A percentile compares a stretch with the other conserved stretches of the same genome.
Evolutionary conservation across 1,140 invertebrate genomes (phyloP).

Genomic region (Globodera ellingtonae): DNA sequence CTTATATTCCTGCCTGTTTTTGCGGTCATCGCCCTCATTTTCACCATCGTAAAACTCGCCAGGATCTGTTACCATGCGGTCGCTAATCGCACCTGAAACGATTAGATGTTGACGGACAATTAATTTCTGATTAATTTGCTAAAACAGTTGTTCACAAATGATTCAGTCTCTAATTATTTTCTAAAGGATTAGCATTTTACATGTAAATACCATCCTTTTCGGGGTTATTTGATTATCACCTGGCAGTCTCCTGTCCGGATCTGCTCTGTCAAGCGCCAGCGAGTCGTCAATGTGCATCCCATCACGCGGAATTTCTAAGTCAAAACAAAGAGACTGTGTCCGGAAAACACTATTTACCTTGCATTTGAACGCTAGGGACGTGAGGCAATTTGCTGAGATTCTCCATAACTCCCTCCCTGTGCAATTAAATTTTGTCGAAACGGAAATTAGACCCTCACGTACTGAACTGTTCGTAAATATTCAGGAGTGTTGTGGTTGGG

Average conservation of each 20-base stretch:
- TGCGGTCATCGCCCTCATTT: conserved; percentile 51
- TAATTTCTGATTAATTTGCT: conserved; percentile 22
- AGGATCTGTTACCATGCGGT: conserved; percentile 90
- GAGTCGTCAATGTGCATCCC: conserved; percentile 68
- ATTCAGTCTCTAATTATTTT: background rate
- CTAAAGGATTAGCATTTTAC: conserved; percentile 18
- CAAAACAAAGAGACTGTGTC: conserved; percentile 7
- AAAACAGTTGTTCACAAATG: conserved; percentile 16
- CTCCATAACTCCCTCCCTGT: conserved; percentile 94
- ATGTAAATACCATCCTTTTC: no score
- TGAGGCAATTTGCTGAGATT: conserved; percentile 95
- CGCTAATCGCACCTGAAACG: conserved; percentile 77
- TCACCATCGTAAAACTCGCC: conserved; percentile 97
- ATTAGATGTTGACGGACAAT: background rate
- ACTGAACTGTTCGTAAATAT: conserved; percentile 77
- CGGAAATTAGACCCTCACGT: conserved; percentile 5
- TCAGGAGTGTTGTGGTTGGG: conserved; percentile 96
- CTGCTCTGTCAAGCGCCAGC: conserved; percentile 42
- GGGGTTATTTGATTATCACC: conserved; percentile 42
- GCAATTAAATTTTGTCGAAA: conserved; percentile 30
- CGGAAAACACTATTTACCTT: conserved; percentile 68
- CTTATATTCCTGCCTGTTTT: conserved; percentile 41
- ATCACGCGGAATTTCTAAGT: conserved; percentile 82
- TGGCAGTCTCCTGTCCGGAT: conserved; percentile 57
- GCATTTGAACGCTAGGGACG: conserved; percentile 95